Percentiles rank a stretch among this genome's conserved stretches.
Evolutionary conservation across 2,113 vertebrate genomes (phyloP).

Genomic region (Erythrocercus mccallii): DNA sequence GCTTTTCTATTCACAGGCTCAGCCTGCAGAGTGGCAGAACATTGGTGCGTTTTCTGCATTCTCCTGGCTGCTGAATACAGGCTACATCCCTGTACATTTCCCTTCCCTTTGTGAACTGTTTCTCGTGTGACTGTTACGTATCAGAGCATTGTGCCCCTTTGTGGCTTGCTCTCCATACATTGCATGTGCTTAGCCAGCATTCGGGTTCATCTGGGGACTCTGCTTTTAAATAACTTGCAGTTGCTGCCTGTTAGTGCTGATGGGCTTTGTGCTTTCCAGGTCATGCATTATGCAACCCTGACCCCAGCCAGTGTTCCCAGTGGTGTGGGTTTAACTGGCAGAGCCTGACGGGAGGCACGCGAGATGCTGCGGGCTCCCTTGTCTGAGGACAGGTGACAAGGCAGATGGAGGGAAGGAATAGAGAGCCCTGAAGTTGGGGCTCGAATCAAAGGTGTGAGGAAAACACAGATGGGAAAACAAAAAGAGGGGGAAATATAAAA

Average conservation of each 20-base stretch:
- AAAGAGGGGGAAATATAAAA: not conserved
- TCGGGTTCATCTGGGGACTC: not conserved
- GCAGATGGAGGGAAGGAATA: not conserved
- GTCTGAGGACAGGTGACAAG: not conserved
- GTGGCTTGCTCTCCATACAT: not conserved
- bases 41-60: not conserved
- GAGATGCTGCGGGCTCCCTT: rapidly evolving
- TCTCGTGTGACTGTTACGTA: not conserved
- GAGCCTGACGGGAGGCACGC: rapidly evolving
- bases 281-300: not conserved
- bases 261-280: slow-evolving; percentile 11
- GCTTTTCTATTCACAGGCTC: not conserved
- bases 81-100: not conserved
- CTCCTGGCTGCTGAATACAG: not conserved
- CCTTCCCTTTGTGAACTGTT: not conserved
- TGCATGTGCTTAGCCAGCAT: not conserved
- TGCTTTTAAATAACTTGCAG: not conserved
- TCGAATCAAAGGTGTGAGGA: not conserved
- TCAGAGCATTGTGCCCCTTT: not conserved
- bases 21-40: not conserved
- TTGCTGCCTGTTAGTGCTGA: not conserved
- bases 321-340: not conserved
- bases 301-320: not conserved
- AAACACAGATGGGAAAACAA: slow-evolving; percentile 9
- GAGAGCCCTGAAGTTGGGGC: not conserved